Evolutionary conservation across 2,113 vertebrate genomes (phyloP), one percentile per base, ranked within the genome.

Genomic region (Terrapene triunguis): DNA sequence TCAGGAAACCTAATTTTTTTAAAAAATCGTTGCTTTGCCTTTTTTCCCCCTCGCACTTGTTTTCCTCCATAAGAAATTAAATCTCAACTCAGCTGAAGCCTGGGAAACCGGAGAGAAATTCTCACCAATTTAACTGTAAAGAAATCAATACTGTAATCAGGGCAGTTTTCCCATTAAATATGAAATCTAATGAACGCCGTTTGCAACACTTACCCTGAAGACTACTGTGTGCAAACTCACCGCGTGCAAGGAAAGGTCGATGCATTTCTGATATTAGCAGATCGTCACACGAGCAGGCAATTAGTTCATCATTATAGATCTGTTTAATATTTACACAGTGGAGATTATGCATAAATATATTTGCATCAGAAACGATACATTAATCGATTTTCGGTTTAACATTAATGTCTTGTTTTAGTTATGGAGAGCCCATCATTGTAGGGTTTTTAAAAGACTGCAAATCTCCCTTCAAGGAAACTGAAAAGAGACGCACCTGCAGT

Each of bases 41-140:
- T 24, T 83, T 55, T 54, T 3, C 32, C 14, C 1, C 14, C 80
- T 1, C 17, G 24, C 54, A 13, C 25, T 10, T 17, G 22, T 14
- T 87, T 69, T 76, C 76, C 93, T 76, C 9, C 24, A 76, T 84
- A 69, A 19, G 14, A 9, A 51, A 79, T 91, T 79, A 94, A 82
- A 84, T 69, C 74, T 6, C 3, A 2, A 11, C 55, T 93, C 10
- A 88, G 53, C 72, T 10, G 89, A 93, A 95, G 87, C 48, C 86
- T 83, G 29, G 55, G 84, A 93, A 55, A 82, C 50, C 55, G 83
- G 78, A 80, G 92, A 94, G 88, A 95, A 96, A 96, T 96, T 96
- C 92, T 97, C 90, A 89, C 95, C 95, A 95, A 96, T 97, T 98
- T 97, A 98, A 95, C 94, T 97, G 96, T 91, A 80, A 92, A 96